Percentiles rank a stretch among this genome's conserved stretches.
These are phyloP conservation scores for Tricholauxania praeusta DNA, from an alignment of 2,888 invertebrate genomes.

Conservation along the genomic window DNA sequence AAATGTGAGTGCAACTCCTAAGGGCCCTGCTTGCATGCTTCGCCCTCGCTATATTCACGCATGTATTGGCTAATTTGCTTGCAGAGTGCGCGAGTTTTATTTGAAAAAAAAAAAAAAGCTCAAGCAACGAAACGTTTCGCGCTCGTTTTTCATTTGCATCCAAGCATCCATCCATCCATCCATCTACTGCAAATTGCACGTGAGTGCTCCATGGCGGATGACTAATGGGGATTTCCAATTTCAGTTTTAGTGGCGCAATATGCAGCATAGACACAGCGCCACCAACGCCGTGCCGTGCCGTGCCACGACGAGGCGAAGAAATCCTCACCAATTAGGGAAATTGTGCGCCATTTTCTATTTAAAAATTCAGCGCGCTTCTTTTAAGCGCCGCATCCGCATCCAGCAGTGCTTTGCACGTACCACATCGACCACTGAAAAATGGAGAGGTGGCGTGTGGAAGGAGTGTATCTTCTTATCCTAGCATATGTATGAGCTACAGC, in stretches of 20 bases:
- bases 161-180: slow-evolving; percentile 40
- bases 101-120: slow-evolving; percentile 2
- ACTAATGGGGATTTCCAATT: slow-evolving; percentile 35
- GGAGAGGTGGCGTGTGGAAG: slow-evolving; percentile 25
- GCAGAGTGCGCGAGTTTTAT: slow-evolving; percentile 31
- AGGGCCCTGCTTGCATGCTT: slow-evolving; percentile 1
- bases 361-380: slow-evolving; percentile 54
- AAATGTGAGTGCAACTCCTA: neutral
- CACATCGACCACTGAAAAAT: slow-evolving; percentile 6
- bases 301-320: slow-evolving; percentile 26
- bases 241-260: slow-evolving; percentile 11
- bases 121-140: slow-evolving; percentile 25
- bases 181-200: slow-evolving; percentile 34
- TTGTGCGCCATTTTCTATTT: slow-evolving; percentile 67
- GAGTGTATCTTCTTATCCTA: slow-evolving; percentile 20
- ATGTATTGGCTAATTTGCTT: slow-evolving; percentile 41
- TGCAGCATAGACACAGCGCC: neutral
- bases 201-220: slow-evolving; percentile 33
- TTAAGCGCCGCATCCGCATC: slow-evolving; percentile 36
- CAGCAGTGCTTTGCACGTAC: slow-evolving; percentile 33
- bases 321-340: slow-evolving; percentile 64
- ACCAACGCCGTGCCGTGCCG: neutral
- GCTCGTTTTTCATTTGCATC: slow-evolving; percentile 23
- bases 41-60: neutral
- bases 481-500: slow-evolving; percentile 1